Conservation (phyloP, 2,113 vertebrate species). For the Rhizomys pruinosus region DNA sequence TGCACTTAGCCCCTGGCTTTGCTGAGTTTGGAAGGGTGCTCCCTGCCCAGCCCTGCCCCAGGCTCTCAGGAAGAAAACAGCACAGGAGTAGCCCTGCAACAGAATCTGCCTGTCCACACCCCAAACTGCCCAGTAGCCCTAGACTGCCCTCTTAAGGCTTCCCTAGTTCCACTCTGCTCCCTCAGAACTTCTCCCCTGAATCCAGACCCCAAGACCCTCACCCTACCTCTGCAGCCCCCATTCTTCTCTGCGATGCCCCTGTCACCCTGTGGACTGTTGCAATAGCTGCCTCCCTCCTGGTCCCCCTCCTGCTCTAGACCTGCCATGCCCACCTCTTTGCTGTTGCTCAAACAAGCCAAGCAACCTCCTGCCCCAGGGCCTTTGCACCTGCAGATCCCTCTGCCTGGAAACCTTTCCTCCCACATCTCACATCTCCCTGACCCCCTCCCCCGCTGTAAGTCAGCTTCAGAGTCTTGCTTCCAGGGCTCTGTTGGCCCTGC, state of each 20-base stretch:
- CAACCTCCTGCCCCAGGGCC: background rate
- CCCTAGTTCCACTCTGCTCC: background rate
- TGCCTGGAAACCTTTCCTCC: background rate
- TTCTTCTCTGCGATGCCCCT: background rate
- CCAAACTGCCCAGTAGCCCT: background rate
- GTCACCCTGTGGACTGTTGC: too few relatives aligned
- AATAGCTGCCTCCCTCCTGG: background rate
- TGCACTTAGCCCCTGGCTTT: background rate
- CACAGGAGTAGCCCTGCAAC: background rate
- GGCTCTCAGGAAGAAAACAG: background rate
- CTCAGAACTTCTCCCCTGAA: background rate
- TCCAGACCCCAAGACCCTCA: background rate
- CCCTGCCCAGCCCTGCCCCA: background rate
- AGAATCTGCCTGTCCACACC: background rate
- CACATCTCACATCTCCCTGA: too few relatives aligned
- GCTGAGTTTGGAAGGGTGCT: background rate
- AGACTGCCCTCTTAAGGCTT: background rate
- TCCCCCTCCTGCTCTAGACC: background rate
- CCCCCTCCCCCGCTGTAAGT: background rate
- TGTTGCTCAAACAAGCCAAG: background rate
- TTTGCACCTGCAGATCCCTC: background rate
- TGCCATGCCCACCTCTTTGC: background rate
- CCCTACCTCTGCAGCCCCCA: too few relatives aligned
- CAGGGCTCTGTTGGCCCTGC: background rate
- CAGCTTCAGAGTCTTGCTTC: background rate